Conservation (phyloP, 2,888 invertebrate species). For the Caenorhabditis sp. region DNA sequence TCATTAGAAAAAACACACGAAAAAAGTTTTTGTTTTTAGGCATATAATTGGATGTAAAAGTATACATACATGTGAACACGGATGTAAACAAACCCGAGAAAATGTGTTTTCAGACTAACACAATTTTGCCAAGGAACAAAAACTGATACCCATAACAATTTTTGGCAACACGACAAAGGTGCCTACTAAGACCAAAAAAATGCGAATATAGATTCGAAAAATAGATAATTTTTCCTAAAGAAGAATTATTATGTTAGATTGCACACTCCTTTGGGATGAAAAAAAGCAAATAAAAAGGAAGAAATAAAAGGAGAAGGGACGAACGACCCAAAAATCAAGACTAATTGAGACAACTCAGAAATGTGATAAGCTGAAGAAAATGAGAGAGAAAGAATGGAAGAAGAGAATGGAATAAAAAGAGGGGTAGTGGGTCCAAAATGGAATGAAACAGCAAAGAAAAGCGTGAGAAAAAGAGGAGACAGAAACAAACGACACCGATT, state of each 20-base stretch:
- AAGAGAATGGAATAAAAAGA: too few species aligned
- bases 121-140: too few species aligned
- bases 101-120: neutral
- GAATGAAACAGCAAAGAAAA: conserved; percentile 7
- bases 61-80: neutral
- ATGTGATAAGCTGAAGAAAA: conserved; percentile 5
- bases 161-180: too few species aligned
- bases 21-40: neutral
- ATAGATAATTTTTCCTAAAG: neutral
- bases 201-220: neutral
- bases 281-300: neutral
- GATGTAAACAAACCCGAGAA: neutral
- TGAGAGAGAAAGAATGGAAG: too few species aligned
- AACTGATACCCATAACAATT: too few species aligned
- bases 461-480: neutral
- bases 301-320: neutral
- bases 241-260: too few species aligned
- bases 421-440: conserved; percentile 4
- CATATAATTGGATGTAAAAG: neutral
- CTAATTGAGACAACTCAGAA: conserved; percentile 26
- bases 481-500: neutral
- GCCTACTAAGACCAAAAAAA: neutral
- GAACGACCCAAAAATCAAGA: conserved; percentile 11
- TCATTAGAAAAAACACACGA: neutral
- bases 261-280: neutral